A percentile compares a stretch with the other conserved stretches of the same genome.
Evolutionary conservation across 1,140 invertebrate genomes (phyloP).

Genomic region (Pteromalus puparum): DNA sequence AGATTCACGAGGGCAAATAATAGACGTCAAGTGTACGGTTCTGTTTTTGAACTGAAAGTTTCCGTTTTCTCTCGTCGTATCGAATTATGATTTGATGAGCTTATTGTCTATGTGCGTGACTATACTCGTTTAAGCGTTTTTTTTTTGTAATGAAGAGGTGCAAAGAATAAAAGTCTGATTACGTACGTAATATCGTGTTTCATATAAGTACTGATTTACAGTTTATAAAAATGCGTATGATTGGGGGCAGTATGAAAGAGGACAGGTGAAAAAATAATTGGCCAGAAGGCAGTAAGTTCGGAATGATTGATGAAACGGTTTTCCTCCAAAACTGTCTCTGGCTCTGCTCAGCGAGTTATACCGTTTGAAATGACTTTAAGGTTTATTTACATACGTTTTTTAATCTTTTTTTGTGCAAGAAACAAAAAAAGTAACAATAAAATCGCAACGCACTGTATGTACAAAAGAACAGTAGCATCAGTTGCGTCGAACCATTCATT

Average conservation of each 20-base stretch:
- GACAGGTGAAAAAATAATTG: neutral
- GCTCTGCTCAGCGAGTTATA: neutral
- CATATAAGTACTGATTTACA: too few relatives aligned
- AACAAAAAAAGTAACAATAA: slow-evolving; percentile 64
- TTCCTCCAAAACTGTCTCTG: slow-evolving; percentile 20
- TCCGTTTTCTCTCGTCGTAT: neutral
- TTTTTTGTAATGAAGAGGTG: too few relatives aligned
- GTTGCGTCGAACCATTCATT: slow-evolving; percentile 57
- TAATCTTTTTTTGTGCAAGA: slow-evolving; percentile 61
- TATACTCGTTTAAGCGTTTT: too few relatives aligned
- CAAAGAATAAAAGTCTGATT: too few relatives aligned
- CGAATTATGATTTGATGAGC: neutral
- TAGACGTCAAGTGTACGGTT: neutral
- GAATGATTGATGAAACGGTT: slow-evolving; percentile 18
- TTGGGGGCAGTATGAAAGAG: neutral
- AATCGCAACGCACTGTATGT: slow-evolving; percentile 63
- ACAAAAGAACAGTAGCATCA: slow-evolving; percentile 62
- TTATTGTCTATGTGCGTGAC: neutral
- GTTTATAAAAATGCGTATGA: too few relatives aligned
- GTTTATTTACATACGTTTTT: slow-evolving; percentile 70
- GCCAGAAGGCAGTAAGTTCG: slow-evolving; percentile 9
- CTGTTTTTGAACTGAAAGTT: neutral
- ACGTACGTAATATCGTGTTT: too few relatives aligned
- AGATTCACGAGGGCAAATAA: neutral
- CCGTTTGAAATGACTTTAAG: slow-evolving; percentile 59